Evolutionary conservation across 2,797 vertebrate genomes (phyloP).

Genomic region (Trachops cirrhosus): DNA sequence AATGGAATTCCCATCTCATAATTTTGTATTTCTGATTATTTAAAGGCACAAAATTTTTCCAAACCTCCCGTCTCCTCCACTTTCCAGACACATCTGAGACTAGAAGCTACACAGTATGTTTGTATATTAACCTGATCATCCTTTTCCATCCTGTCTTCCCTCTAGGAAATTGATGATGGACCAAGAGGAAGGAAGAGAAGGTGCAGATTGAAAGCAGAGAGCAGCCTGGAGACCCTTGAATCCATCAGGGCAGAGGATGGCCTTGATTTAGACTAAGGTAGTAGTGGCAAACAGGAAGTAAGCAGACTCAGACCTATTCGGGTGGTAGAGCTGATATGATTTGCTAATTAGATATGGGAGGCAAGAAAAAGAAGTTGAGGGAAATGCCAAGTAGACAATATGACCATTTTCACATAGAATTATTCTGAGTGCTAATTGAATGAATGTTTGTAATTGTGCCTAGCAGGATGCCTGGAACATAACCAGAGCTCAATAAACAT

Average conservation of each 20-base stretch:
- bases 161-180: neutral
- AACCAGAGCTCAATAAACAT: neutral
- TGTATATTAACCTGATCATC: neutral
- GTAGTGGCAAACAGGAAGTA: neutral
- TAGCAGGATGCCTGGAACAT: neutral
- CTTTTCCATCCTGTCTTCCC: neutral
- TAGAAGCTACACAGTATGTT: neutral
- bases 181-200: rapidly evolving
- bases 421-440: neutral
- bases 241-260: neutral
- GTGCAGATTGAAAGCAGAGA: neutral
- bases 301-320: neutral
- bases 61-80: neutral
- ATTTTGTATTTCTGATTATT: neutral
- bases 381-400: neutral
- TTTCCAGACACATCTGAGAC: neutral
- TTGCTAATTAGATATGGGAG: neutral
- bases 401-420: neutral
- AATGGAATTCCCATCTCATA: neutral
- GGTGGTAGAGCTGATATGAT: neutral
- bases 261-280: neutral
- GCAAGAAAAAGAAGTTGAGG: neutral
- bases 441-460: neutral
- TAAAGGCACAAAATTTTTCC: neutral
- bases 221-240: neutral